Base-by-base conservation (phyloP, 2,113 vertebrate genomes). In the Larimichthys polyactis region DNA sequence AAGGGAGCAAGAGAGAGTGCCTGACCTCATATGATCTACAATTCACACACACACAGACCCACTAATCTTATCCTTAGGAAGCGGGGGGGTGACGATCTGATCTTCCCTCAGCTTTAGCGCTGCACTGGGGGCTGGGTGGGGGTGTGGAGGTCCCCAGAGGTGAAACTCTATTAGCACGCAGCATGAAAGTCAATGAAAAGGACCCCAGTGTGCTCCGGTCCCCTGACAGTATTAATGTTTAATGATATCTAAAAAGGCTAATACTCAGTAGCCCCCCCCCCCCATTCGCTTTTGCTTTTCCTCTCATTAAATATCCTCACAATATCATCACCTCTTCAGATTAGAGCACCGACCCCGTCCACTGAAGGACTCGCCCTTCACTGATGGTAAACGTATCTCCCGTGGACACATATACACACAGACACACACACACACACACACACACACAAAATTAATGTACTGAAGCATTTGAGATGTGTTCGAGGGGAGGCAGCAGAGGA, bases 171-270 rank as follows among this genome's bases (percentile, higher is more conserved):
- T 93, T 93, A 95, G 80, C 91, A 86, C 71, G 44, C 87, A 87
- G 91, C 83, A 84, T 88, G 90, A 94, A 92, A 93, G 93, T 94
- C 92, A 91, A 89, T 78, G 88, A 83, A 87, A 87, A 90, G 78
- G 86, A 68, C 78, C 87, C 91, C 85, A 86, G 81, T 58, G 89
- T 74, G 93, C 65, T 92, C 86, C 81, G 79, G 87, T 91, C 89
- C 85, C 91, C 91, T 74, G 79, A 87, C 87, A 86, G 29, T 85
- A 92, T 95, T 85, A 94, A 95, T 94, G 90, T 94, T 95, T 95
- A 93, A 95, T 95, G 90, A 91, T 93, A 90, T 94, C 89, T 91
- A 93, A 95, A 92, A 92, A 86, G 86, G 91, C 91, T 91, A 93
- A 92, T 86, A 86, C 83, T 76, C 74, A 58, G 78, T 24, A 24